Evolutionary conservation across 2,113 vertebrate genomes (phyloP), one percentile per base, ranked within the genome.

Genomic region (Hydropotes inermis): DNA sequence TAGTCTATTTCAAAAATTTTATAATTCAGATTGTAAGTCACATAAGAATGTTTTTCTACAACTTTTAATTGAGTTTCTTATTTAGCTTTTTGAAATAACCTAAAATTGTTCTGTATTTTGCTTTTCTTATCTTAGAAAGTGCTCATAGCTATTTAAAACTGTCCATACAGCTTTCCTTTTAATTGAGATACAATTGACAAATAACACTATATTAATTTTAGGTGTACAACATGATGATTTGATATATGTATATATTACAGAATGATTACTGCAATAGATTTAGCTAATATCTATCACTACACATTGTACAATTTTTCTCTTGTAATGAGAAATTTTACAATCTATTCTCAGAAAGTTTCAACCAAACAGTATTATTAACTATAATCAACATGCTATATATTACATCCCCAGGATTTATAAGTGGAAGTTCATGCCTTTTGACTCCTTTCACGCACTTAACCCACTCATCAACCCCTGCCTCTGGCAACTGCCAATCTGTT

Each of bases 81-180:
- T 60, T 64, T 79, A 25, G 45, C 21, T 88, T 78, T 96, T 54
- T 90, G n/a, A 97, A 91, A 93, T 39, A 79, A 96, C 17, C 55
- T 92, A 82, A 82, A 96, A 50, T 17, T 45, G 12, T 74, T 47
- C 76, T 83, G 6, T 81, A 85, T 82, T 90, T 74, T 93, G 39
- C 17, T 61, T 94, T 79, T 55, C 39, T 78, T 61, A 70, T 91
- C 54, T 61, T 92, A 47, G 6, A 95, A 91, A 93, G 55, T 64
- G 1, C n/a, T 55, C 8, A 64, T 33, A 85, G 17, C 17, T 86
- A 93, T 76, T 91, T 91, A 83, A 91, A 96, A 93, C 45, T 93
- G 55, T 92, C 27, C 43, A 94, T 92, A 64, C 60, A 30, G 14
- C 39, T 89, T 84, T 70, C 33, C 39, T 88, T 74, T 84, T 54